Evolutionary conservation across 35 echinoderm and acorn worm genomes (phyloP).

Genomic region (Apostichopus japonicus): DNA sequence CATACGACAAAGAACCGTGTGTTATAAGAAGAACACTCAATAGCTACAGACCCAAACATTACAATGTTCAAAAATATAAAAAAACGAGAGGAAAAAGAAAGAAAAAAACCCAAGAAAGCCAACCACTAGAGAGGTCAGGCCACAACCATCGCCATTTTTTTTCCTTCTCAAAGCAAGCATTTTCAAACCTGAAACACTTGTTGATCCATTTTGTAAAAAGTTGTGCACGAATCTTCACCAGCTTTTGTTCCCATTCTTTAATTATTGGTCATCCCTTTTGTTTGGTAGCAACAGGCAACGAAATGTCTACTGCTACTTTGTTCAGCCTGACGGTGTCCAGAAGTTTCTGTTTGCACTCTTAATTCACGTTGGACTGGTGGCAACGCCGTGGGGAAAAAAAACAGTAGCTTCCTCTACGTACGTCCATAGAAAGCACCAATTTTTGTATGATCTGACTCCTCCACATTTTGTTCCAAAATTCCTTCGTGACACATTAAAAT

Average conservation of each 20-base stretch:
- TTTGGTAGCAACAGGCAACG: not conserved
- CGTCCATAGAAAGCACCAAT: no score
- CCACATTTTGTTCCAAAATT: not conserved
- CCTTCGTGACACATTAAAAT: not conserved
- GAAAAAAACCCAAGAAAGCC: not conserved
- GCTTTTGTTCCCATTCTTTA: slow-evolving; percentile 6
- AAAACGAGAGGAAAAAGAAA: not conserved
- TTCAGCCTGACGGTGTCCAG: no score
- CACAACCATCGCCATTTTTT: not conserved
- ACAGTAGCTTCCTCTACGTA: no score
- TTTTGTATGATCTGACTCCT: no score
- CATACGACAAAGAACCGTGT: not conserved
- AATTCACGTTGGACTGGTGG: no score
- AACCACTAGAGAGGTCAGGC: not conserved
- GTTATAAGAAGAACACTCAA: not conserved
- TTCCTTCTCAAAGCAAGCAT: not conserved
- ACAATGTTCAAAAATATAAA: slow-evolving; percentile 1
- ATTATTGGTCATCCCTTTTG: not conserved
- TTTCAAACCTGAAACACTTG: not conserved
- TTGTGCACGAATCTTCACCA: not conserved
- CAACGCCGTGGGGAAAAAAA: no score
- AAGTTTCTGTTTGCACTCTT: no score
- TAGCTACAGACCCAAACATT: slow-evolving; percentile 2
- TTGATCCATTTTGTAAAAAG: slow-evolving; percentile 14
- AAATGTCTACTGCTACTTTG: no score